A percentile compares a stretch with the other conserved stretches of the same genome.
phyloP scores from a whole-genome alignment of 2,113 vertebrate genomes.

The Phrynosoma blainvillii region DNA sequence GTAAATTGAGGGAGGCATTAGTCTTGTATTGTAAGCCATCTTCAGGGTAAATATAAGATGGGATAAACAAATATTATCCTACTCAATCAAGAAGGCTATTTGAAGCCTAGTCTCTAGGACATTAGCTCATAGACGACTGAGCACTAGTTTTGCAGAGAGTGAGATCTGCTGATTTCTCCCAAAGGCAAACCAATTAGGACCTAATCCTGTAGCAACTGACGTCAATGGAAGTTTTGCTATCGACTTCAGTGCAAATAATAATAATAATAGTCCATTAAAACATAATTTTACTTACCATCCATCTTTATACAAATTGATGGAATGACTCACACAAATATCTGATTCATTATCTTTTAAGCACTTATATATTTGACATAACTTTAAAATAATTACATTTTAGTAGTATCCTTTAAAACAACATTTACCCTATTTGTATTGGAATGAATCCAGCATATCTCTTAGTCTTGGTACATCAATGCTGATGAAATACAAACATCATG shows the following conservation, averaged over 20 bases:
- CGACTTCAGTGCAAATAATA: conserved; percentile 18
- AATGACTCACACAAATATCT: conserved; percentile 68
- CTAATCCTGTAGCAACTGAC: conserved; percentile 60
- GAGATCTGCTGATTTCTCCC: conserved; percentile 23
- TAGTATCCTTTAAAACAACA: conserved; percentile 53
- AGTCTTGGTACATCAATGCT: conserved; percentile 40
- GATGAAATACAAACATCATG: neutral
- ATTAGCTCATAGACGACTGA: conserved; percentile 33
- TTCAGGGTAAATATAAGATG: neutral
- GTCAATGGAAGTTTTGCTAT: conserved; percentile 58
- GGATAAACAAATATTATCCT: neutral
- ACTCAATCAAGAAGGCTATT: neutral
- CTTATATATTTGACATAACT: conserved; percentile 65
- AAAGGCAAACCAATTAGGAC: conserved; percentile 53
- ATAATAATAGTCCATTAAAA: conserved; percentile 60
- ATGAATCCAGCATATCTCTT: conserved; percentile 42
- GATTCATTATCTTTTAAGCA: conserved; percentile 64
- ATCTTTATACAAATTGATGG: conserved; percentile 58
- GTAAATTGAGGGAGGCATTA: neutral
- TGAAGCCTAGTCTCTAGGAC: neutral
- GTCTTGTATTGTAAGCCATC: neutral
- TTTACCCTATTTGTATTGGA: conserved; percentile 56
- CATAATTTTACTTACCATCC: conserved; percentile 67
- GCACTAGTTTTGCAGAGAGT: conserved; percentile 7
- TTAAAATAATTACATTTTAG: conserved; percentile 63